These are phyloP conservation scores for Heliconius aoede DNA, from an alignment of 2,888 invertebrate species.

Conservation along the genomic window DNA sequence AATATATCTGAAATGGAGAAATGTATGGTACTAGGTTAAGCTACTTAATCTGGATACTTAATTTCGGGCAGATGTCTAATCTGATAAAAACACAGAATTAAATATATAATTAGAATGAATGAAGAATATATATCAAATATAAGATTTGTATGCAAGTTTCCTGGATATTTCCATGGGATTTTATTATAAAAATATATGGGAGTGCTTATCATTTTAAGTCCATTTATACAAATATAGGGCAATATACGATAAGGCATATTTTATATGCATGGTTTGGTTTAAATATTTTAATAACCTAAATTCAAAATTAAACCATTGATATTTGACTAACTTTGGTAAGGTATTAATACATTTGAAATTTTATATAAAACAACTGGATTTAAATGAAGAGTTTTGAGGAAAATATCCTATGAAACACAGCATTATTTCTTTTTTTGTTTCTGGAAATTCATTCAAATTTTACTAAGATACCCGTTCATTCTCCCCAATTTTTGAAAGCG, in stretches of 20 bases:
- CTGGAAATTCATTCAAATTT: conserved; percentile 8
- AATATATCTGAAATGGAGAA: neutral
- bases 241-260: neutral
- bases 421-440: neutral
- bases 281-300: neutral
- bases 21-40: neutral
- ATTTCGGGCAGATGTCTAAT: too few relatives aligned
- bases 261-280: neutral
- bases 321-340: neutral
- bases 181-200: neutral
- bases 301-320: neutral
- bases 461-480: neutral
- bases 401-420: neutral
- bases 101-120: too few relatives aligned
- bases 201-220: neutral
- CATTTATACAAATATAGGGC: neutral
- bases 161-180: conserved; percentile 2
- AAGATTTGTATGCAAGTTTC: neutral
- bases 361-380: too few relatives aligned
- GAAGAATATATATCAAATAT: neutral
- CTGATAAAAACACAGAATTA: too few relatives aligned
- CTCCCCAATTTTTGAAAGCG: conserved; percentile 35
- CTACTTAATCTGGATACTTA: neutral
- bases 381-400: neutral
- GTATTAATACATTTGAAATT: neutral